phyloP scores from a whole-genome alignment of 2,888 invertebrate genomes.

The Halictus ligatus region DNA sequence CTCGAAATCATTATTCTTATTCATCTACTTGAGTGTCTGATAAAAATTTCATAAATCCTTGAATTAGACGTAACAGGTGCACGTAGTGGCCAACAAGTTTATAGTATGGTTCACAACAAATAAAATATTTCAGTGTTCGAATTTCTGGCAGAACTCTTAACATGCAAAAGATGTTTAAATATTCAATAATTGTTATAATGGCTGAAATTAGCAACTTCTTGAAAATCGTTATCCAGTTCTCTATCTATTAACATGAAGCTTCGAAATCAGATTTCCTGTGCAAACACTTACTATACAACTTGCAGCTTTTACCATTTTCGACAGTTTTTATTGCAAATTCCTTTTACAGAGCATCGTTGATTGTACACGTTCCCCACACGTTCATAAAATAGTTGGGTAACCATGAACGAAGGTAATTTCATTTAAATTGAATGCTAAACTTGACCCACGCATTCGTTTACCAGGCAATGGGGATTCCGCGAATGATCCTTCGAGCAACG shows the following conservation, averaged over 20 bases:
- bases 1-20: not conserved
- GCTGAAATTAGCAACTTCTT: too few species aligned
- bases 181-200: too few species aligned
- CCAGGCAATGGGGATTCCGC: not conserved
- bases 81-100: not conserved
- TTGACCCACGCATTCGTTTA: not conserved
- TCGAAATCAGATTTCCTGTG: not conserved
- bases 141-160: not conserved
- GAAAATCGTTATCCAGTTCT: not conserved
- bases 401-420: not conserved
- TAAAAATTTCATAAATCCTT: not conserved
- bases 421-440: constrained; percentile 4
- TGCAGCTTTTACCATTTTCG: not conserved
- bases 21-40: not conserved
- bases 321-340: not conserved
- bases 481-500: constrained; percentile 15
- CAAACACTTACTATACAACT: not conserved
- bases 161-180: too few species aligned
- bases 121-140: not conserved
- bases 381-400: not conserved
- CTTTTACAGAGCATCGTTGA: not conserved
- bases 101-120: not conserved
- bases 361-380: not conserved
- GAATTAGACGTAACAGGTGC: not conserved
- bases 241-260: not conserved